Conservation (phyloP, 2,888 invertebrate species). For the Andrena minutula region DNA sequence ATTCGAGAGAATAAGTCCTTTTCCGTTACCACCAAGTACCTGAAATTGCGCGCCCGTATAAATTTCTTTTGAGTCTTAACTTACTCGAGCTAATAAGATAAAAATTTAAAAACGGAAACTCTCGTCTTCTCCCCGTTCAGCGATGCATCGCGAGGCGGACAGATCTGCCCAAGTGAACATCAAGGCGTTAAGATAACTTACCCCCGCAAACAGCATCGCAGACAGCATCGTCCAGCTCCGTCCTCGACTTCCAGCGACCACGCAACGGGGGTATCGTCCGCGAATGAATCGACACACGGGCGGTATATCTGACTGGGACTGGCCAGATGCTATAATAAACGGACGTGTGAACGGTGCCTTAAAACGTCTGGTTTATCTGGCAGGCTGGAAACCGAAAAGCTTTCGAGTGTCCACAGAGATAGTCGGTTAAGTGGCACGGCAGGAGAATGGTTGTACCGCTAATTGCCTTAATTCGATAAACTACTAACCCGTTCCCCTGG, state of each 20-base stretch:
- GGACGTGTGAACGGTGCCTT: constrained; percentile 62
- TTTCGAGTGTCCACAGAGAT: constrained; percentile 80
- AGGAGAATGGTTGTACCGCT: constrained; percentile 79
- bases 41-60: not conserved
- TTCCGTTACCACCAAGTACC: no score
- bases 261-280: constrained; percentile 18
- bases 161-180: constrained; percentile 6
- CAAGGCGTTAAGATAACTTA: constrained; percentile 13
- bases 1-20: not conserved
- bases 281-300: constrained; percentile 33
- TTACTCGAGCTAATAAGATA: not conserved
- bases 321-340: constrained; percentile 54
- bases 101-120: not conserved
- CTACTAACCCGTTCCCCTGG: constrained; percentile 74
- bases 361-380: constrained; percentile 72
- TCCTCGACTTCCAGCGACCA: not conserved
- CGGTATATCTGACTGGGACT: constrained; percentile 29
- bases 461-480: constrained; percentile 83
- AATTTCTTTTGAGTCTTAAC: not conserved
- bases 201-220: not conserved
- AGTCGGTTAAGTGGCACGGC: constrained; percentile 76
- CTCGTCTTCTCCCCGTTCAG: no score
- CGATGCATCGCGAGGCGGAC: no score
- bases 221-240: not conserved
- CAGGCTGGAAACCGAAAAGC: constrained; percentile 77